Evolutionary conservation across 2,888 invertebrate genomes (phyloP).

Genomic region (Dasypolia templi): DNA sequence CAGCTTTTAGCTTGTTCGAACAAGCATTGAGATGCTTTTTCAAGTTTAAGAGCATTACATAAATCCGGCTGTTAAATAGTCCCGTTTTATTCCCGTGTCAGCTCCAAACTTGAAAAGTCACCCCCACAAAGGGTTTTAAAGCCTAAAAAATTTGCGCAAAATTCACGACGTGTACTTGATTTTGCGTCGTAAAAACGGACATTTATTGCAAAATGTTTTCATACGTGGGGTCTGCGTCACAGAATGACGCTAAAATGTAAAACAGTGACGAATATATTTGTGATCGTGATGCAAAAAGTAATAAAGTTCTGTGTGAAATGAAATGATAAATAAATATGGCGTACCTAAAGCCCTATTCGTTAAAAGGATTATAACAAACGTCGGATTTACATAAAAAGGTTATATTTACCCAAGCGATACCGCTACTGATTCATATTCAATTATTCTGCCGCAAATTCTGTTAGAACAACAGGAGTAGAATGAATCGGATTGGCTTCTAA

Average conservation of each 20-base stretch:
- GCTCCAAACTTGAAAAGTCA: slow-evolving; percentile 28
- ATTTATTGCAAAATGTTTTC: slow-evolving; percentile 59
- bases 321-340: slow-evolving; percentile 43
- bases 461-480: slow-evolving; percentile 12
- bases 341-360: slow-evolving; percentile 7
- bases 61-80: background rate
- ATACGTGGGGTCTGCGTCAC: slow-evolving; percentile 19
- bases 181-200: slow-evolving; percentile 47
- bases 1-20: background rate
- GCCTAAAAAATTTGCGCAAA: slow-evolving; percentile 45
- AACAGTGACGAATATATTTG: slow-evolving; percentile 24
- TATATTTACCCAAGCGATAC: slow-evolving; percentile 11
- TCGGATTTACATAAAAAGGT: slow-evolving; percentile 29
- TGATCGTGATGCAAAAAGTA: slow-evolving; percentile 18
- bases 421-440: slow-evolving; percentile 39
- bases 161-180: slow-evolving; percentile 52
- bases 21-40: background rate
- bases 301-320: slow-evolving; percentile 30
- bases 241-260: slow-evolving; percentile 14
- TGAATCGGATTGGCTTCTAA: slow-evolving; percentile 27
- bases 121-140: slow-evolving; percentile 44
- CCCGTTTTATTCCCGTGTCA: slow-evolving; percentile 23
- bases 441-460: slow-evolving; percentile 23
- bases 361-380: slow-evolving; percentile 31
- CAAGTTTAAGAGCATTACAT: background rate